These are phyloP conservation scores for Irena cyanogastra DNA, from an alignment of 2,113 vertebrate genomes.

Conservation along the genomic window DNA sequence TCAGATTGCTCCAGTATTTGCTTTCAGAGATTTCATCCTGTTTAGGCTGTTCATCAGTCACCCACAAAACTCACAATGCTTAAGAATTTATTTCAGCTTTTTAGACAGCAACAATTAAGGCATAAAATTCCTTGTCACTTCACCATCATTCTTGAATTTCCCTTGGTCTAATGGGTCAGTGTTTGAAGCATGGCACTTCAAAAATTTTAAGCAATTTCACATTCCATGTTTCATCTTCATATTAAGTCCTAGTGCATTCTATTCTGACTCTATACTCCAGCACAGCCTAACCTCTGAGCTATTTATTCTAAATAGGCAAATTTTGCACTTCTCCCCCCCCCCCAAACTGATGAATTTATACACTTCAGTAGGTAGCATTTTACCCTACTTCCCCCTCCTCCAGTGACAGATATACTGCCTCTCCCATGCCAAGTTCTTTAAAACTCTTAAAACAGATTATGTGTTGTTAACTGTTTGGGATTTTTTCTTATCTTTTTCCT, in stretches of 20 bases:
- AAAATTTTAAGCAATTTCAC: conserved; percentile 24
- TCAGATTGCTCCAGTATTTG: not conserved
- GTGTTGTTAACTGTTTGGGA: not conserved
- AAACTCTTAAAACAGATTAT: not conserved
- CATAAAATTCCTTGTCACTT: not conserved
- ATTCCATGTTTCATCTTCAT: conserved; percentile 1
- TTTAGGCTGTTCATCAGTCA: not conserved
- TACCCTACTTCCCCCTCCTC: not conserved
- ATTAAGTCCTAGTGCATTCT: not conserved
- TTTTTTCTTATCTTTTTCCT: not conserved
- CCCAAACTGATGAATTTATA: not conserved
- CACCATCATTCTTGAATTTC: not conserved
- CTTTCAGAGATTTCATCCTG: not conserved
- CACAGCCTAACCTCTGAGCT: not conserved
- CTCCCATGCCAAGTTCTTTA: not conserved
- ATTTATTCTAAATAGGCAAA: not conserved
- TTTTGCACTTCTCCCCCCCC: not conserved
- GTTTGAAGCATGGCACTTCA: conserved; percentile 39
- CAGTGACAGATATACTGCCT: not conserved
- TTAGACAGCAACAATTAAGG: not conserved
- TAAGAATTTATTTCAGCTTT: not conserved
- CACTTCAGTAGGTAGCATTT: not conserved
- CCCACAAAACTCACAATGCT: not conserved
- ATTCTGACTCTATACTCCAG: not conserved
- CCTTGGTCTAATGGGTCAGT: not conserved